These are phyloP conservation scores for Camponotus vicinus DNA, from an alignment of 1,140 invertebrate species.

Conservation along the genomic window DNA sequence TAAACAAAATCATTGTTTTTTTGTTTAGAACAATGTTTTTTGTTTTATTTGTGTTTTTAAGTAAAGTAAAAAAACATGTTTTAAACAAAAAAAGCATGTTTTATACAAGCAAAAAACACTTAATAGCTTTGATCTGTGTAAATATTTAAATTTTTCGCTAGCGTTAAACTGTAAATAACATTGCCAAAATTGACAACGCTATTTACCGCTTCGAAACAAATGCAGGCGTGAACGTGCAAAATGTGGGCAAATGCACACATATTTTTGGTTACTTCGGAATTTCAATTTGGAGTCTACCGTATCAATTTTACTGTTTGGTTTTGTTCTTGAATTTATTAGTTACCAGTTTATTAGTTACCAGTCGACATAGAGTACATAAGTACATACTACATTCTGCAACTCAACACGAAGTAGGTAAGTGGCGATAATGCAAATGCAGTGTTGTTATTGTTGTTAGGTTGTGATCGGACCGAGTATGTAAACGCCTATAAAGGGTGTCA, in stretches of 20 bases:
- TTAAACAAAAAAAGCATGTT: not conserved
- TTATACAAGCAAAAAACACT: not conserved
- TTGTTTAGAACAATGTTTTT: not conserved
- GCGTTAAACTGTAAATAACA: no score
- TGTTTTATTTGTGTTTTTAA: not conserved
- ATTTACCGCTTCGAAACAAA: not conserved
- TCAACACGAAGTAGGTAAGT: not conserved
- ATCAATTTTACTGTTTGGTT: not conserved
- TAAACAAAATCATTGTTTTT: no score
- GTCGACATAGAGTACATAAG: no score
- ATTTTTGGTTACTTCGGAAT: not conserved
- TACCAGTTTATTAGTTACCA: not conserved
- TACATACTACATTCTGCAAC: not conserved
- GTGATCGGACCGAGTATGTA: no score
- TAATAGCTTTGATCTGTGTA: not conserved
- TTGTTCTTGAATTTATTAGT: not conserved
- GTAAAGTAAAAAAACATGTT: conserved; percentile 1
- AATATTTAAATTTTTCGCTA: no score
- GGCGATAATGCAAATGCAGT: conserved; percentile 4
- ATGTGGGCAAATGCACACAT: not conserved
- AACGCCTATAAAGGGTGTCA: no score
- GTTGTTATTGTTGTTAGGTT: not conserved
- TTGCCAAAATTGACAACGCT: not conserved
- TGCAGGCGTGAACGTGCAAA: not conserved
- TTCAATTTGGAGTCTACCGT: not conserved